phyloP scores from a whole-genome alignment of 2,888 invertebrate species.

The Temnothorax unifasciatus region DNA sequence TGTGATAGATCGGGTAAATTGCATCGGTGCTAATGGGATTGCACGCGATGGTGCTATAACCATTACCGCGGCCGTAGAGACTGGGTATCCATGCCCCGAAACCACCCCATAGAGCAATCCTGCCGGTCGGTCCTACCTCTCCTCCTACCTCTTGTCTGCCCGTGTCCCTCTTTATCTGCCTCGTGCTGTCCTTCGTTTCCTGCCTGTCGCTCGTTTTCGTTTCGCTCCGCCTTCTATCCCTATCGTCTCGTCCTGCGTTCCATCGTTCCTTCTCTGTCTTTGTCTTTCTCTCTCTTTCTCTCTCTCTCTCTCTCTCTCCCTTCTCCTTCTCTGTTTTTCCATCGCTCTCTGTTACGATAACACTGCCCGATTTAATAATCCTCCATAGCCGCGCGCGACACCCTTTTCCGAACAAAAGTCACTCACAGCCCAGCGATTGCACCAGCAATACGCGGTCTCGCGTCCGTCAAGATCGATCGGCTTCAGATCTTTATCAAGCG shows the following conservation, averaged over 20 bases:
- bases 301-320: no score
- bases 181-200: conserved; percentile 44
- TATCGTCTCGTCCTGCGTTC: neutral
- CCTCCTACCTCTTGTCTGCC: conserved; percentile 28
- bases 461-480: conserved; percentile 58
- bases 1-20: conserved; percentile 86
- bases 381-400: conserved; percentile 48
- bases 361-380: conserved; percentile 67
- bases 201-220: conserved; percentile 47
- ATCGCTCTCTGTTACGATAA: conserved; percentile 55
- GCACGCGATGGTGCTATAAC: conserved; percentile 86
- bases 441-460: conserved; percentile 24
- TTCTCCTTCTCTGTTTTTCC: neutral
- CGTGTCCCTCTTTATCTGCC: conserved; percentile 31
- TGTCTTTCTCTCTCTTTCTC: neutral
- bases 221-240: conserved; percentile 41
- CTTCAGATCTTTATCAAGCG: conserved; percentile 58
- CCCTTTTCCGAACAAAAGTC: conserved; percentile 63
- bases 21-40: conserved; percentile 86
- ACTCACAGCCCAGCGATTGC: conserved; percentile 44
- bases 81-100: conserved; percentile 76
- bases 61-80: conserved; percentile 83
- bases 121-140: conserved; percentile 49
- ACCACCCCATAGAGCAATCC: conserved; percentile 72
- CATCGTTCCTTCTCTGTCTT: neutral